Conservation (phyloP, 1,140 invertebrate species). For the Contarinia nasturtii region DNA sequence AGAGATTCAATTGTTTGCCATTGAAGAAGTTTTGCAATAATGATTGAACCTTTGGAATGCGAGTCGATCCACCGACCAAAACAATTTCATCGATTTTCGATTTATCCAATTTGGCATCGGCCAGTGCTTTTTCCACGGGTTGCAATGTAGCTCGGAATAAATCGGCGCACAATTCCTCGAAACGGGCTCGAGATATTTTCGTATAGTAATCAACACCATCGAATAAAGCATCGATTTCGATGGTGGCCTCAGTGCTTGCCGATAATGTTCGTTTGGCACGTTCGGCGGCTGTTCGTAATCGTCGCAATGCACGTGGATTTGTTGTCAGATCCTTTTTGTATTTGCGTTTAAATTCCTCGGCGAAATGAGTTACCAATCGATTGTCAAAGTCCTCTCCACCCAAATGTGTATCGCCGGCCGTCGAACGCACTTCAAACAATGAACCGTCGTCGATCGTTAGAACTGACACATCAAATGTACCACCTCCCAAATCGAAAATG, state of each 20-base stretch:
- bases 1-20: constrained; percentile 40
- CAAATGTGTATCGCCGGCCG: too few species aligned
- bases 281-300: constrained; percentile 44
- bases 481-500: constrained; percentile 32
- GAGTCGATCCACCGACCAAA: too few species aligned
- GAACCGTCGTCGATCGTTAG: constrained; percentile 48
- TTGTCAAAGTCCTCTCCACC: too few species aligned
- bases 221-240: constrained; percentile 33
- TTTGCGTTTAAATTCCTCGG: constrained; percentile 34
- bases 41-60: too few species aligned
- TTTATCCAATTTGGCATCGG: too few species aligned
- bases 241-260: constrained; percentile 31
- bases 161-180: constrained; percentile 71
- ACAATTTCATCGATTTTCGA: too few species aligned
- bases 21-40: too few species aligned
- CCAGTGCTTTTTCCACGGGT: too few species aligned
- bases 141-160: constrained; percentile 38
- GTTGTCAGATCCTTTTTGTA: constrained; percentile 26
- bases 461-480: constrained; percentile 48
- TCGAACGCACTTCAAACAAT: constrained; percentile 55
- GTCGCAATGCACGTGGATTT: constrained; percentile 31
- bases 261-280: constrained; percentile 36
- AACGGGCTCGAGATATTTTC: too few species aligned
- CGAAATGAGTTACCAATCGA: constrained; percentile 51
- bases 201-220: constrained; percentile 63